Conservation (phyloP, 2,113 vertebrate species). For the Hypocryptadius cinnamomeus region DNA sequence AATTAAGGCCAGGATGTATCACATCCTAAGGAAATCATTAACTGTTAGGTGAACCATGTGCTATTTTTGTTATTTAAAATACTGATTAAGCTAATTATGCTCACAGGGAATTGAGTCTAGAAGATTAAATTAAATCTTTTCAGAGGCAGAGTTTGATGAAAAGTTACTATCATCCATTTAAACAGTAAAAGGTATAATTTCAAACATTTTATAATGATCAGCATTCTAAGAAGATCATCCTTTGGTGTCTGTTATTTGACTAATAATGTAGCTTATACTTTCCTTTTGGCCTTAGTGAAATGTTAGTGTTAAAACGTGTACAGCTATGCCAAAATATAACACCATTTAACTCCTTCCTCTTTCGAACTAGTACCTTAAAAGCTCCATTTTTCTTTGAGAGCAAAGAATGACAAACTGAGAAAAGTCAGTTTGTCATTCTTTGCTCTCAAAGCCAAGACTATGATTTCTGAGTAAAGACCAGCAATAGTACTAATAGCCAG, state of each 20-base stretch:
- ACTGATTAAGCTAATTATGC: constrained; percentile 14
- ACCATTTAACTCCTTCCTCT: neutral
- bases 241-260: neutral
- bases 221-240: neutral
- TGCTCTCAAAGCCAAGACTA: neutral
- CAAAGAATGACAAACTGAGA: neutral
- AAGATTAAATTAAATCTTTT: neutral
- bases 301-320: neutral
- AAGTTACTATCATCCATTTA: neutral
- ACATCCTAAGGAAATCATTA: constrained; percentile 5
- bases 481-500: neutral
- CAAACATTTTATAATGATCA: neutral
- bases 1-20: neutral
- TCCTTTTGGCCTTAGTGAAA: neutral
- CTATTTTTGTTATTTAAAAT: constrained; percentile 26
- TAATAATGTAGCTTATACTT: neutral
- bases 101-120: neutral
- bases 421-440: neutral
- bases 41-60: neutral
- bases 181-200: neutral
- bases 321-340: neutral
- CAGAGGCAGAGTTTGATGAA: neutral
- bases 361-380: neutral
- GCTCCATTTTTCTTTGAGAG: neutral
- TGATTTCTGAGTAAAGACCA: neutral